A percentile compares a stretch with the other conserved stretches of the same genome.
Evolutionary conservation across 64 coral and sea anemone species (phyloP).

Genomic region (Stichodactyla helianthus): DNA sequence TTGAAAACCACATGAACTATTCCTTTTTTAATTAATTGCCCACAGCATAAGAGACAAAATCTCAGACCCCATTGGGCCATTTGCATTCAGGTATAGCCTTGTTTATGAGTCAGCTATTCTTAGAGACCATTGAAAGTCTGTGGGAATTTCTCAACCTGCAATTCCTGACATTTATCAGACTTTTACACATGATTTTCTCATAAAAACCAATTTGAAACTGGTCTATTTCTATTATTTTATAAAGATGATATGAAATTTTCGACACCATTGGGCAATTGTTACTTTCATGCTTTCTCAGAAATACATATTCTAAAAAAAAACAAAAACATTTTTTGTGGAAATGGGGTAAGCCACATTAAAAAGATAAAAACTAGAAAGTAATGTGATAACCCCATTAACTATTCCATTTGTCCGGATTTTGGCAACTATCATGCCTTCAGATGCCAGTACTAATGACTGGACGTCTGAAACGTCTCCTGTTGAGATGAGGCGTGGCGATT

Average conservation of each 20-base stretch:
- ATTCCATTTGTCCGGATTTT: not conserved
- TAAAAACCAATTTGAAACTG: too few relatives aligned
- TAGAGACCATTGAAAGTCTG: too few relatives aligned
- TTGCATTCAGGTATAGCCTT: too few relatives aligned
- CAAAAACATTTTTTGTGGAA: conserved; percentile 3
- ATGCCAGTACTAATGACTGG: not conserved
- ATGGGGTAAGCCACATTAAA: not conserved
- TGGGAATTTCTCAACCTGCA: not conserved
- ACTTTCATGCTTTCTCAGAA: not conserved
- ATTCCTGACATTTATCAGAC: not conserved
- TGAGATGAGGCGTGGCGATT: conserved; percentile 4
- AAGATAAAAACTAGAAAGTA: not conserved
- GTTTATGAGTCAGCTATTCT: too few relatives aligned
- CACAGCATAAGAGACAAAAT: not conserved
- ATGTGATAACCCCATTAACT: not conserved
- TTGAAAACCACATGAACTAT: not conserved
- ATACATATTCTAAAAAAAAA: conserved; percentile 9
- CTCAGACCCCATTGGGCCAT: not conserved
- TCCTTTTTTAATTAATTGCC: not conserved
- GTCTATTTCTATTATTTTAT: too few relatives aligned
- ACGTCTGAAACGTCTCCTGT: not conserved
- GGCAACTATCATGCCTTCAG: conserved; percentile 3
- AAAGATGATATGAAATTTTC: not conserved
- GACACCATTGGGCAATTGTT: not conserved
- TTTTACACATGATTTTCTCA: not conserved